Evolutionary conservation across 2,888 invertebrate genomes (phyloP), one percentile per base, ranked within the genome.

Genomic region (Ctenicera cuprea): DNA sequence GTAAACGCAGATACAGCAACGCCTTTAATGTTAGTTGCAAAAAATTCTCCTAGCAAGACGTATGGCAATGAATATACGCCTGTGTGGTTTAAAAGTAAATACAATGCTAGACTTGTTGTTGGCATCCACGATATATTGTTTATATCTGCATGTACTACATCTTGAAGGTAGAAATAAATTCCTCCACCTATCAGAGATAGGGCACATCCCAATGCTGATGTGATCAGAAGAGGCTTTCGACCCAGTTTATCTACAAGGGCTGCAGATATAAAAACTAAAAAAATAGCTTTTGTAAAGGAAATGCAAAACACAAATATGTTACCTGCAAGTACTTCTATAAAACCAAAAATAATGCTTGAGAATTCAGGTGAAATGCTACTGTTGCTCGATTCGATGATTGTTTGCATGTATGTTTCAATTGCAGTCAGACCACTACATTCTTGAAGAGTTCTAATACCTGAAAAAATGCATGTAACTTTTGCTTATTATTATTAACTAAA

Each of bases 31-130:
- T 91, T 91, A 0, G 91, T 90, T 0, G 92, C 90, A 78, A 92
- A 92, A 3, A 92, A 78, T 82, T 92, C 92, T 0, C 91, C 91
- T 78, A 92, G 89, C 86, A 92, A 88, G 77, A 91, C 89, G 73
- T 90, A 91, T 0, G 91, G 89, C 33, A 91, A 80, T 33, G 90
- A 91, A 0, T 5, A 5, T 8, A 43, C 14, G 1, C 43, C 43
- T 43, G 90, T 82, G 90, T 82, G 0, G 91, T 90, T 90, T 12
- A 90, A 83, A 2, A 92, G 81, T 59, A 91, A 90, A 79, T 91
- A 92, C 8, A 89, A 85, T 50, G 91, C 82, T 0, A 92, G 86
- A 0, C 90, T 90, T 0, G 88, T 80, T 30, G 91, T 83, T 18
- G 91, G 90, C 54, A 92, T 78, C 83, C 89, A 88, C 0, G 89